Conservation (phyloP, 2,797 vertebrate species). For the Knipowitschia caucasica region DNA sequence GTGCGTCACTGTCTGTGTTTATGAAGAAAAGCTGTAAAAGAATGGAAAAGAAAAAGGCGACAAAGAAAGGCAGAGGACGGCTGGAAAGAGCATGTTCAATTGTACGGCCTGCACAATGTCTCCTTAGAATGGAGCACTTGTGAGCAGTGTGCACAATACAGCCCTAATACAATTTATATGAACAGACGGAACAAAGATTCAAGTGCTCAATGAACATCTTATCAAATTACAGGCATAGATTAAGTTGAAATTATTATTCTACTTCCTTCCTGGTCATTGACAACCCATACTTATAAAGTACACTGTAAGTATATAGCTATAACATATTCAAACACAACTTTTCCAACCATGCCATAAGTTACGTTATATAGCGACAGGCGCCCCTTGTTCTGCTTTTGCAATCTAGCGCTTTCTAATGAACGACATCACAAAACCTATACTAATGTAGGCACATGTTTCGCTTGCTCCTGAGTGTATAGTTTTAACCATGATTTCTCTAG, state of each 20-base stretch:
- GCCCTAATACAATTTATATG: slow-evolving; percentile 45
- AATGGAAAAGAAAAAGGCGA: slow-evolving; percentile 31
- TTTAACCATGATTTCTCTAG: too few species aligned
- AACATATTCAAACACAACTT: too few species aligned
- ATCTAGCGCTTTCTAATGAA: too few species aligned
- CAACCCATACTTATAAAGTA: too few species aligned
- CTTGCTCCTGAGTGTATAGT: too few species aligned
- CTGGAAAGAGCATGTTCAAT: slow-evolving; percentile 60
- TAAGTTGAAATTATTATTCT: neutral
- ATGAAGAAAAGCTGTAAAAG: slow-evolving; percentile 36
- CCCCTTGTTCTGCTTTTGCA: too few species aligned
- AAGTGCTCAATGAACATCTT: slow-evolving; percentile 27
- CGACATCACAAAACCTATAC: too few species aligned
- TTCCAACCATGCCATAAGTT: too few species aligned
- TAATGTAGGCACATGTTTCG: too few species aligned
- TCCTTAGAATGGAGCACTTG: slow-evolving; percentile 50
- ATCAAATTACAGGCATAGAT: slow-evolving; percentile 16
- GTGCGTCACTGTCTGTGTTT: slow-evolving; percentile 52
- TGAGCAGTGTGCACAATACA: slow-evolving; percentile 51
- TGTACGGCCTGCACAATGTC: slow-evolving; percentile 56
- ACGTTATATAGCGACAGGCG: too few species aligned
- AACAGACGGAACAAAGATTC: slow-evolving; percentile 27
- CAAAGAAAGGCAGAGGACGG: slow-evolving; percentile 52
- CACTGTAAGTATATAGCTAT: too few species aligned
- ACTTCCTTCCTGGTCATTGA: too few species aligned